These are phyloP conservation scores for Polietes domitor DNA, from an alignment of 2,888 invertebrate genomes.

Conservation along the genomic window DNA sequence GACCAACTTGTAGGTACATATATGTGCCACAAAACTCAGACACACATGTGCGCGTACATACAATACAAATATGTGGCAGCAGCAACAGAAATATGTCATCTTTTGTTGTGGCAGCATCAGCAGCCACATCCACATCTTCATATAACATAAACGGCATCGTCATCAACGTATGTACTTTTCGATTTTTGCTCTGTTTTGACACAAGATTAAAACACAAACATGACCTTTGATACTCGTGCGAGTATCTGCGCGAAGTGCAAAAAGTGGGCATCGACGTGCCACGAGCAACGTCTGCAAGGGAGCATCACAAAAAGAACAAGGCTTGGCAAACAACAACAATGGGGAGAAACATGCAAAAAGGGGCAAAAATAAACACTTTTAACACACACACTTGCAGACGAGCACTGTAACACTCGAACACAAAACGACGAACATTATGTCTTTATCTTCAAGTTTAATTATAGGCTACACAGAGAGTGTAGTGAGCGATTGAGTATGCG, in stretches of 20 bases:
- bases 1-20: background rate
- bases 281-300: background rate
- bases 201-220: slow-evolving; percentile 64
- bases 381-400: slow-evolving; percentile 33
- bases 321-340: slow-evolving; percentile 56
- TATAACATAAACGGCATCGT: background rate
- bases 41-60: background rate
- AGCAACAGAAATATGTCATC: background rate
- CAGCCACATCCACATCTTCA: background rate
- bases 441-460: slow-evolving; percentile 65
- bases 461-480: slow-evolving; percentile 54
- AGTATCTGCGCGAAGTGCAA: background rate
- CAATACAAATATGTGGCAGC: background rate
- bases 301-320: slow-evolving; percentile 48
- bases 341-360: background rate
- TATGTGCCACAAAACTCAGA: slow-evolving; percentile 9
- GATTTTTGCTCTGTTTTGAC: slow-evolving; percentile 46
- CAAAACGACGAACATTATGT: slow-evolving; percentile 57
- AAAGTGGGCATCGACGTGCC: slow-evolving; percentile 21
- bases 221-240: slow-evolving; percentile 56
- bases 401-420: too few species aligned
- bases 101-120: background rate
- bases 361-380: slow-evolving; percentile 54
- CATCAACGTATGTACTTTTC: slow-evolving; percentile 3
- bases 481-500: background rate